Base-by-base conservation (phyloP, 2,797 vertebrate species). In the Rhodeus uyekii region DNA sequence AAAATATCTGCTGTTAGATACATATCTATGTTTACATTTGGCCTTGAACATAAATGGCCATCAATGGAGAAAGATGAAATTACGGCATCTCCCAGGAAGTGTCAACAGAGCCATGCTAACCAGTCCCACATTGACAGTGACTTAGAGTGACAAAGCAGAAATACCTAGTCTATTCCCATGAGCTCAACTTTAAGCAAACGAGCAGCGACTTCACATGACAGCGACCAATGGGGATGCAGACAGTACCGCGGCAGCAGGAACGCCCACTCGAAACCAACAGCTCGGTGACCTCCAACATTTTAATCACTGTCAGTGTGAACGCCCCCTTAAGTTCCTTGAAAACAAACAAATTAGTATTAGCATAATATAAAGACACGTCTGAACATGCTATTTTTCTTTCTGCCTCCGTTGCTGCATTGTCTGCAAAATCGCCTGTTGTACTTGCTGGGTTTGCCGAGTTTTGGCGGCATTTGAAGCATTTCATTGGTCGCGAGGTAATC, bases 391-490 rank as follows among this genome's bases (percentile, higher is more conserved):
- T 36, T 61, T 76, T 69, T 24, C 36, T 34, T 76, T 24, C 27
- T 34, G 29, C 63, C 61, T 19, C 36, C 27, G 3, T 29, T 46
- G 67, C 78, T 50, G 78, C 55, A 58, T 27, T 24, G 81, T 55
- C 73, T 36, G 64, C 64, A 68, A 27, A 76, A 75, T 27, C 38
- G 39, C 50, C 18, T 39, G 46, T n/a, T 46, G 50, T 39, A 34
- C 27, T 82, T 32, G 71, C 67, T 58, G 61, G 61, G 38, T 46
- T 69, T 68, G 48, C 48, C 9, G 63, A 60, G 50, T 36, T 68
- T 82, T 61, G 81, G 81, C 81, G 46, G 81, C 64, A 67, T 76
- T 75, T 82, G 46, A 48, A 76, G 48, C 48, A 63, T 81, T 73
- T 81, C 69, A 73, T 46, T 53, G 63, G 73, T 48, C 24, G 73